Percentiles rank a stretch among this genome's conserved stretches.
phyloP scores from a whole-genome alignment of 2,888 invertebrate genomes.

The Dorcus parallelipipedus region DNA sequence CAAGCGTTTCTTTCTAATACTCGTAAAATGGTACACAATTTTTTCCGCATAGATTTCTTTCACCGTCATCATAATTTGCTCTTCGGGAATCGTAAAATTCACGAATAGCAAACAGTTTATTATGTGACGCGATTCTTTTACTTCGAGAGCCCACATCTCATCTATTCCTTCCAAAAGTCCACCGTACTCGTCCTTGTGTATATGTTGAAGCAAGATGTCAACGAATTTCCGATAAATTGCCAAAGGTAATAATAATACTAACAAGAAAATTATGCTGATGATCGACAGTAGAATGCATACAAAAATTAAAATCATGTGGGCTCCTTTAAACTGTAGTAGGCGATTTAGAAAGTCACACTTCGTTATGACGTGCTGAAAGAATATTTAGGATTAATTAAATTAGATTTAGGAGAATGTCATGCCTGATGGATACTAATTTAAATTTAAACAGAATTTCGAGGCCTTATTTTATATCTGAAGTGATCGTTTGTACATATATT shows the following conservation, averaged over 20 bases:
- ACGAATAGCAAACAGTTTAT: slow-evolving; percentile 8
- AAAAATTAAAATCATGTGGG: not conserved
- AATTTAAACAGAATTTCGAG: too few relatives aligned
- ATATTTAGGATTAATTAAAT: not conserved
- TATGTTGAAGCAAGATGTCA: slow-evolving; percentile 4
- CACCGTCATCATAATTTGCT: not conserved
- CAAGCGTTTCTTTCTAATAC: slow-evolving; percentile 1
- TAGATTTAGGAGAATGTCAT: too few relatives aligned
- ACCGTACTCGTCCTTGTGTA: slow-evolving; percentile 5
- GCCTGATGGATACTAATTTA: too few relatives aligned
- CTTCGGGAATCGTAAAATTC: slow-evolving; percentile 5
- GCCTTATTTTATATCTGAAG: too few relatives aligned
- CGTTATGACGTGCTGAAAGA: not conserved
- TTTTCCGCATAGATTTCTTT: slow-evolving; percentile 6
- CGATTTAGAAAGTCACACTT: not conserved
- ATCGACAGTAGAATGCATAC: not conserved
- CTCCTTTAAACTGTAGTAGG: too few relatives aligned
- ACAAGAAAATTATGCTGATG: not conserved
- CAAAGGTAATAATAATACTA: slow-evolving; percentile 4
- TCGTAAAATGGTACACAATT: slow-evolving; percentile 3
- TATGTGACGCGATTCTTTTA: slow-evolving; percentile 6
- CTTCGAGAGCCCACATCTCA: slow-evolving; percentile 13
- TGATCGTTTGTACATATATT: too few relatives aligned
- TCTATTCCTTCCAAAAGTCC: slow-evolving; percentile 11
- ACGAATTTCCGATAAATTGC: slow-evolving; percentile 4